Percentiles rank a stretch among this genome's conserved stretches.
These are phyloP conservation scores for Choloepus didactylus DNA, from an alignment of 2,797 vertebrate species.

Conservation along the genomic window DNA sequence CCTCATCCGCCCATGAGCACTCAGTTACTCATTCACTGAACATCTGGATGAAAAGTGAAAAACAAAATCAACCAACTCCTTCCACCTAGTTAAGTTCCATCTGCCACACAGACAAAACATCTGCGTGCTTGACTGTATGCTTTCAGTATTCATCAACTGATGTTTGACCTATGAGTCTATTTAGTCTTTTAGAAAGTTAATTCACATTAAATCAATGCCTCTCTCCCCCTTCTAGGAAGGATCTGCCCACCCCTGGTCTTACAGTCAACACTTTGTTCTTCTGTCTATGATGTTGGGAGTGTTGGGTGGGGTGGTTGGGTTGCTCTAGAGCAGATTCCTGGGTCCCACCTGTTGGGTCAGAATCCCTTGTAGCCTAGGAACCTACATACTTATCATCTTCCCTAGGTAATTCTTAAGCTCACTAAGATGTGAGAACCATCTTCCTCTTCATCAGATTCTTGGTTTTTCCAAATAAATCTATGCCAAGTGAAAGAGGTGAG, in stretches of 20 bases:
- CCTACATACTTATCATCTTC: not conserved
- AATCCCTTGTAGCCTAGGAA: not conserved
- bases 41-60: not conserved
- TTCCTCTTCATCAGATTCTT: not conserved
- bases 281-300: too few species aligned
- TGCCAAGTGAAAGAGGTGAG: not conserved
- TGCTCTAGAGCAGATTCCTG: not conserved
- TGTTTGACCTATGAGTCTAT: not conserved
- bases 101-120: not conserved
- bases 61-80: not conserved
- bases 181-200: not conserved
- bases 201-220: not conserved
- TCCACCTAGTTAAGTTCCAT: not conserved
- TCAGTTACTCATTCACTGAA: not conserved
- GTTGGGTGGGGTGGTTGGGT: not conserved
- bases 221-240: not conserved
- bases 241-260: not conserved
- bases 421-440: not conserved
- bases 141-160: not conserved
- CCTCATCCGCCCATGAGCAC: not conserved
- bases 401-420: not conserved
- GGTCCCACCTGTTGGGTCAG: not conserved
- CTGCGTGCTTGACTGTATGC: not conserved
- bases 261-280: not conserved
- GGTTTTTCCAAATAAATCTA: conserved; percentile 9